Percentiles rank a stretch among this genome's conserved stretches.
Conservation (phyloP, 2,888 invertebrate genomes). For the Barypeithes pellucidus region DNA sequence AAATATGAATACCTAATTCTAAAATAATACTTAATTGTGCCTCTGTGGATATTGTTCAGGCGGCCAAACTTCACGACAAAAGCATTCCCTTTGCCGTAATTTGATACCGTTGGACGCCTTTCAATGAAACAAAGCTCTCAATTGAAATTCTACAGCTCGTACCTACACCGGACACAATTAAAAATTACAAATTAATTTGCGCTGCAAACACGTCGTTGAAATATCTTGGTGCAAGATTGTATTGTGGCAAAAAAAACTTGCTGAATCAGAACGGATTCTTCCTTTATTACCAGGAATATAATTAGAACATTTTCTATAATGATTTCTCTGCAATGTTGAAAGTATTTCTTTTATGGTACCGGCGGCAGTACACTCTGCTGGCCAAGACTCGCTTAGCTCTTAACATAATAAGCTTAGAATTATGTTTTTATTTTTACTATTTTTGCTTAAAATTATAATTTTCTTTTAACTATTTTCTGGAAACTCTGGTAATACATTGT, state of each 20-base stretch:
- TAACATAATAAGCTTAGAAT: conserved; percentile 5
- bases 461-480: too few relatives aligned
- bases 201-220: conserved; percentile 28
- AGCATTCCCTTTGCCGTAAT: conserved; percentile 59
- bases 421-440: not conserved
- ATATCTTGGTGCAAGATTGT: conserved; percentile 28
- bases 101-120: conserved; percentile 63
- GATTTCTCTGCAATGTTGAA: conserved; percentile 28
- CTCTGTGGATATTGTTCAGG: conserved; percentile 46
- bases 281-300: conserved; percentile 38
- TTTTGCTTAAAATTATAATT: too few relatives aligned
- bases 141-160: conserved; percentile 61
- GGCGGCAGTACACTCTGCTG: conserved; percentile 4
- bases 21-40: conserved; percentile 55
- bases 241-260: conserved; percentile 24
- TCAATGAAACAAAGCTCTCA: conserved; percentile 60
- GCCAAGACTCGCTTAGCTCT: not conserved
- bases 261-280: conserved; percentile 31
- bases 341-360: conserved; percentile 9
- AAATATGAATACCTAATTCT: conserved; percentile 52
- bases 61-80: conserved; percentile 52
- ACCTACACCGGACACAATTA: conserved; percentile 54
- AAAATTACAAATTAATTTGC: conserved; percentile 57
- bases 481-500: too few relatives aligned
- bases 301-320: conserved; percentile 32